phyloP scores from a whole-genome alignment of 2,888 invertebrate genomes.

The Epinotia demarniana region DNA sequence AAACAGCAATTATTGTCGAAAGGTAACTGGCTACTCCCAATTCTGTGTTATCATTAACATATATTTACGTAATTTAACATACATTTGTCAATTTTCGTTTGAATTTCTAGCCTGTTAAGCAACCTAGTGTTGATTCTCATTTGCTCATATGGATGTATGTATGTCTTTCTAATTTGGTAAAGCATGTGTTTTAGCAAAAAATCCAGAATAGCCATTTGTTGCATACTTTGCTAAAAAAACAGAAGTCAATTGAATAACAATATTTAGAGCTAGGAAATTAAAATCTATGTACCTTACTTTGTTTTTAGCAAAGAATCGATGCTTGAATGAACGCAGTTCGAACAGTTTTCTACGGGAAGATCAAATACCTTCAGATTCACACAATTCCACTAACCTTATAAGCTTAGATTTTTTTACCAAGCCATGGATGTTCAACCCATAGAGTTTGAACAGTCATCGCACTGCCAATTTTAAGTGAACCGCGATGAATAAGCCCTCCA shows the following conservation, averaged over 20 bases:
- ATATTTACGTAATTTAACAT: slow-evolving; percentile 21
- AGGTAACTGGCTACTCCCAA: slow-evolving; percentile 13
- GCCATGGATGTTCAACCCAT: slow-evolving; percentile 7
- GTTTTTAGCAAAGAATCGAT: neutral
- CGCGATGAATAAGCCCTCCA: slow-evolving; percentile 33
- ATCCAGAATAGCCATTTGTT: no score
- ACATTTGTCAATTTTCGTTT: neutral
- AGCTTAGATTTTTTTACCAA: neutral
- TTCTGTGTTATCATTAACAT: slow-evolving; percentile 2
- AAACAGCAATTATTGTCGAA: slow-evolving; percentile 32
- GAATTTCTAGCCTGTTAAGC: neutral
- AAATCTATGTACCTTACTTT: no score
- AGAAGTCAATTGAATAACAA: no score
- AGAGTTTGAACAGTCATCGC: slow-evolving; percentile 26
- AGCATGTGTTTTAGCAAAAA: no score
- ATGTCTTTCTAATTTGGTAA: no score
- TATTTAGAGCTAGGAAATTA: no score
- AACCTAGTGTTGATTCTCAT: neutral
- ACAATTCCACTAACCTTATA: neutral
- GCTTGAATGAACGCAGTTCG: neutral
- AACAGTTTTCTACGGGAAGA: neutral
- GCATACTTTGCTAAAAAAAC: no score
- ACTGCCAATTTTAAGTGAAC: slow-evolving; percentile 34
- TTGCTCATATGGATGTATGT: no score
- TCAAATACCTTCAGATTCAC: neutral